Evolutionary conservation across 2,888 invertebrate species (phyloP).

Genomic region (Phengaris arion): DNA sequence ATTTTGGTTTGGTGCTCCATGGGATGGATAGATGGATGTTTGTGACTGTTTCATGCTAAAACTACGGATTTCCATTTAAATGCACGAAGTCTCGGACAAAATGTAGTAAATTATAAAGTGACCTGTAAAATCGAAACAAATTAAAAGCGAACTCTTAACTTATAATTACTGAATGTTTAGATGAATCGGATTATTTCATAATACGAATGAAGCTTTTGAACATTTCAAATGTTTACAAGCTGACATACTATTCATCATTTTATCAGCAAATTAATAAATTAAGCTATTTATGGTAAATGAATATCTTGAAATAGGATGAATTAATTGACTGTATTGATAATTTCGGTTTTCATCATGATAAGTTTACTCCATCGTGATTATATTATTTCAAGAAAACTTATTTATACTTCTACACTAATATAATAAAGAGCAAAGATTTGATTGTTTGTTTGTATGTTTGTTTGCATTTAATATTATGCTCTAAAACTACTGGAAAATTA

Average conservation of each 20-base stretch:
- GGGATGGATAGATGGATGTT: too few species aligned
- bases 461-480: too few species aligned
- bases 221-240: background rate
- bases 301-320: background rate
- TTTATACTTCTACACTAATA: too few species aligned
- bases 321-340: background rate
- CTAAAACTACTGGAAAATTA: too few species aligned
- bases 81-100: too few species aligned
- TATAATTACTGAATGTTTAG: background rate
- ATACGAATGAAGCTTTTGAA: background rate
- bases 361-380: background rate
- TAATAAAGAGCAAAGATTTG: too few species aligned
- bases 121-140: background rate
- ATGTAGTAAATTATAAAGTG: background rate
- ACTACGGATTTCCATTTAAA: too few species aligned
- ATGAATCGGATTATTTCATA: slow-evolving; percentile 2
- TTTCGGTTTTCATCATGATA: background rate
- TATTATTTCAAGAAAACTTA: too few species aligned
- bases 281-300: background rate
- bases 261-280: background rate
- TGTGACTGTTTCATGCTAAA: too few species aligned
- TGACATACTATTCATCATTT: background rate
- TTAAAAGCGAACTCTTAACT: background rate
- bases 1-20: too few species aligned
- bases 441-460: too few species aligned